phyloP scores from a whole-genome alignment of 2,113 vertebrate genomes.

The Rafetus swinhoei region DNA sequence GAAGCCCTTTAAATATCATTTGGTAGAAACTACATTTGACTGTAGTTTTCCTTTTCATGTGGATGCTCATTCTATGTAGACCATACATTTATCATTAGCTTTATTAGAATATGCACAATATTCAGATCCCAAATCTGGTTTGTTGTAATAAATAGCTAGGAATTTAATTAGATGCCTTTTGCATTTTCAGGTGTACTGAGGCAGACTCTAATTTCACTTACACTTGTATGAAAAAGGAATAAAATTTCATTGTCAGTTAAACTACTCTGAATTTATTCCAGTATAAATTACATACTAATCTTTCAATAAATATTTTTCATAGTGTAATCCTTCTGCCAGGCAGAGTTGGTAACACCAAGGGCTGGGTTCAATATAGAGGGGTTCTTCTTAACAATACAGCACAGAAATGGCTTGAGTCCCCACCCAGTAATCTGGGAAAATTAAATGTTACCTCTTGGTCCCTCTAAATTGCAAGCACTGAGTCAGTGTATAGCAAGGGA shows the following conservation, averaged over 20 bases:
- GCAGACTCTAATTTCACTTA: not conserved
- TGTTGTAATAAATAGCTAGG: not conserved
- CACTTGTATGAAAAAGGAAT: not conserved
- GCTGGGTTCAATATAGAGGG: not conserved
- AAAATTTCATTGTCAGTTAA: not conserved
- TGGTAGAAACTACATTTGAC: not conserved
- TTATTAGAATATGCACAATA: not conserved
- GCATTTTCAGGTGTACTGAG: not conserved
- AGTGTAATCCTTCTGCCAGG: not conserved
- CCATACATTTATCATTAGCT: not conserved
- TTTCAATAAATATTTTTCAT: not conserved
- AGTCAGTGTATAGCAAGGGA: not conserved
- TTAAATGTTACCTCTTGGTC: not conserved
- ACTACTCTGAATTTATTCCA: not conserved
- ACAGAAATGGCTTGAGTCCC: not conserved
- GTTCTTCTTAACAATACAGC: not conserved
- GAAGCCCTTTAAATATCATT: conserved; percentile 21
- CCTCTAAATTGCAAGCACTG: not conserved
- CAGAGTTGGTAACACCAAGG: not conserved
- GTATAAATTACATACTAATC: not conserved
- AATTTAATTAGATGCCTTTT: not conserved
- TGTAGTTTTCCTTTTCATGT: not conserved
- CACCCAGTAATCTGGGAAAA: not conserved
- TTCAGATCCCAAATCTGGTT: not conserved
- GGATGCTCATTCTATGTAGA: not conserved